Evolutionary conservation across 1,140 invertebrate species (phyloP), one percentile per base, ranked within the genome.

Genomic region (Calephelis nemesis): DNA sequence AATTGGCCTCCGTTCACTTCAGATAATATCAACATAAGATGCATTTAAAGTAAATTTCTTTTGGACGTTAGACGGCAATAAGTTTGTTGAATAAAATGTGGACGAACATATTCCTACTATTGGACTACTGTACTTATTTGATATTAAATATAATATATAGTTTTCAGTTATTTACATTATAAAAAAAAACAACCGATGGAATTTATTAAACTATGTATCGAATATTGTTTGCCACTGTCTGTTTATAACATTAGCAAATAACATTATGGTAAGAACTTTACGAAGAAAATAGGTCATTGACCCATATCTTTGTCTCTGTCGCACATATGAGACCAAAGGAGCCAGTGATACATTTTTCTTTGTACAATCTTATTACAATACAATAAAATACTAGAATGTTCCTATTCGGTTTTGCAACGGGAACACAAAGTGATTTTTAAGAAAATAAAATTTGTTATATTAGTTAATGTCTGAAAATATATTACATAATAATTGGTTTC

Each of bases 31-130:
- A 64, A 49, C 11, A 12, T 47, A 64, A 39, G 15, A 70, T 63
- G 70, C 65, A 72, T 69, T 67, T 40, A 71, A 85, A 84, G 79
- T 76, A 72, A 79, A 79, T 70, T 78, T 81, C 68, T 75, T 78
- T 82, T 90, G 87, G 85, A 90, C 84, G 81, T 81, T 85, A 85
- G 85, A 90, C 85, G 85, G 87, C 80, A 90, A 86, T 87, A 79
- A 77, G 83, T 86, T 83, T 84, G 78, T 84, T 84, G 83, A 88
- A 90, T 90, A 74, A 85, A 87, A 83, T 76, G 82, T 88, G 87
- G 87, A 90, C 87, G 87, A 90, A 88, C 82, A 84, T 83, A 87
- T 84, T 84, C 81, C 77, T 82, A 89, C 66, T 79, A 85, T 85
- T 87, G 85, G 83, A 85, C 87, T 89, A 88, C 83, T 85, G 79